Percentiles rank a stretch among this genome's conserved stretches.
phyloP scores from a whole-genome alignment of 2,113 vertebrate genomes.

The Rousettus leschenaultii region DNA sequence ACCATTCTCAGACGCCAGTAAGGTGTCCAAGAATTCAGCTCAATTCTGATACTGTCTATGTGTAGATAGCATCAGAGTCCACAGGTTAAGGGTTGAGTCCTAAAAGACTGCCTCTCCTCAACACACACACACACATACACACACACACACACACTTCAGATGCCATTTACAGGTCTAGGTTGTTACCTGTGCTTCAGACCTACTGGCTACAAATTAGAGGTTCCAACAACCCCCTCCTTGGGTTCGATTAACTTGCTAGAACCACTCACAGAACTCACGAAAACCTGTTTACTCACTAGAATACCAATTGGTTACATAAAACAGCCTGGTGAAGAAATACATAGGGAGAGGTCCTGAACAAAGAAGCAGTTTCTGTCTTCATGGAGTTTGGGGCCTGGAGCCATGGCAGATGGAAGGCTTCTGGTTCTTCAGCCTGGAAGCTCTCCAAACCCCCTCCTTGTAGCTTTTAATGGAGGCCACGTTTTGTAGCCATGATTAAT shows the following conservation, averaged over 20 bases:
- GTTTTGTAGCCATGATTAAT: neutral
- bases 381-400: neutral
- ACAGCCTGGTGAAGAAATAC: neutral
- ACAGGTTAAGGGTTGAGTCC: neutral
- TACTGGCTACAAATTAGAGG: neutral
- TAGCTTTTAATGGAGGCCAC: neutral
- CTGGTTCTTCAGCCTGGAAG: neutral
- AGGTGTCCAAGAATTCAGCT: too few species aligned
- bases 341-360: neutral
- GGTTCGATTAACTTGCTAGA: neutral
- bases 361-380: neutral
- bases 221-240: neutral
- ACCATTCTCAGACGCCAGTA: too few species aligned
- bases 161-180: neutral
- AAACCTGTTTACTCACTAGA: neutral
- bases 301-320: neutral
- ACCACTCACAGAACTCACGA: neutral
- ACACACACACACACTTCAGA: too few species aligned
- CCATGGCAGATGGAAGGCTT: neutral
- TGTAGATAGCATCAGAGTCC: neutral
- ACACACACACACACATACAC: too few species aligned
- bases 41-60: too few species aligned
- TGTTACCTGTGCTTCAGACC: neutral
- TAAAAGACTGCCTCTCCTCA: neutral
- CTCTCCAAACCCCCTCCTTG: neutral